Evolutionary conservation across 2,113 vertebrate genomes (phyloP).

Genomic region (Ciconia maguari): DNA sequence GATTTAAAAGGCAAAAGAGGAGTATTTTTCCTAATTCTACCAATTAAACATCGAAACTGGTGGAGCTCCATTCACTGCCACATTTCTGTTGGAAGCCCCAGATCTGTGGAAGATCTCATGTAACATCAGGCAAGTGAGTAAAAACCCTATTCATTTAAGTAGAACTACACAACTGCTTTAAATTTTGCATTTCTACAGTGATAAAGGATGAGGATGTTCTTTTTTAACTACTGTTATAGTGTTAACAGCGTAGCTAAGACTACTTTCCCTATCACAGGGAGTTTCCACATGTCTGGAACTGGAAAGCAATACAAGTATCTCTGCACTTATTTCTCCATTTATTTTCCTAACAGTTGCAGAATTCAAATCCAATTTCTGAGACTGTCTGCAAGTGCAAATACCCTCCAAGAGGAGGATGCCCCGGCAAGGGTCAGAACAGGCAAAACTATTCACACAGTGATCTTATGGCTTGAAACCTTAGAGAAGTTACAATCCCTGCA

Average conservation of each 20-base stretch:
- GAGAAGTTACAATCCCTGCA: too few relatives aligned
- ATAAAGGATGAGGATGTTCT: not conserved
- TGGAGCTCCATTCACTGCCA: not conserved
- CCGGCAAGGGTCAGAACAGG: not conserved
- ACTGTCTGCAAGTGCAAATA: not conserved
- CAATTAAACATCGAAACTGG: not conserved
- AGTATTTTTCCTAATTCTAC: not conserved
- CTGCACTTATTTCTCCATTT: not conserved
- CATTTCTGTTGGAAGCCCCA: not conserved
- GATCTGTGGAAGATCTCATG: not conserved
- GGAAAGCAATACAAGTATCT: not conserved
- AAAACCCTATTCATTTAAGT: not conserved
- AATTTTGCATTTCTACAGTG: not conserved
- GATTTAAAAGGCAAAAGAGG: not conserved
- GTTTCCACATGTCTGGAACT: not conserved
- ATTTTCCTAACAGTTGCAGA: not conserved
- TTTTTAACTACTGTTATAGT: not conserved
- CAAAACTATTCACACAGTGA: not conserved
- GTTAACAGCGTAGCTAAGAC: not conserved
- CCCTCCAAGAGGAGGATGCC: not conserved
- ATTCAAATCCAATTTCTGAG: not conserved
- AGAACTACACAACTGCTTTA: not conserved
- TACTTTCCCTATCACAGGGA: not conserved
- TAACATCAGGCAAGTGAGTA: not conserved
- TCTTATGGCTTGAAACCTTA: not conserved